Percentiles rank a stretch among this genome's conserved stretches.
Conservation (phyloP, 2,888 invertebrate species). For the Drosophila sordidapex region DNA sequence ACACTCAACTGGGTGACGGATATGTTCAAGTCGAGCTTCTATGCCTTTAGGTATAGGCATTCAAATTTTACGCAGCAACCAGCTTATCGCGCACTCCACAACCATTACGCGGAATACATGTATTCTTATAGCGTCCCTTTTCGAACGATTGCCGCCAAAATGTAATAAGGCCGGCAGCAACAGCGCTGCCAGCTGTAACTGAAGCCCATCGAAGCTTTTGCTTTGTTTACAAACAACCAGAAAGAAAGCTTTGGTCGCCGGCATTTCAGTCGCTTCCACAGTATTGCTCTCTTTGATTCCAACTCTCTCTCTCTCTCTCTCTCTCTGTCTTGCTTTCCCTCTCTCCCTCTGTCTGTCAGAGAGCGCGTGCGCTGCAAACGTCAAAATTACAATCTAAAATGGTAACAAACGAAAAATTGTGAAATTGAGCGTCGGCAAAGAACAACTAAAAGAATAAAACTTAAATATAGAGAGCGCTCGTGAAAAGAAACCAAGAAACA, state of each 20-base stretch:
- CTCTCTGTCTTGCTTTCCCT: conserved; percentile 1
- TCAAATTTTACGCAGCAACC: not conserved
- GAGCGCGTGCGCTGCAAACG: conserved; percentile 72
- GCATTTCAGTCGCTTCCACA: conserved; percentile 37
- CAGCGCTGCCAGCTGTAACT: conserved; percentile 41
- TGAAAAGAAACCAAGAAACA: conserved; percentile 4
- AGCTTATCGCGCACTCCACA: not conserved
- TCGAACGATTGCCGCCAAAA: conserved; percentile 51
- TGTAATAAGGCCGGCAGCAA: conserved; percentile 1
- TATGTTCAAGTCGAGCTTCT: not conserved
- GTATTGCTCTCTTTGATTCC: not conserved
- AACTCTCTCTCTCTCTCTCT: not conserved
- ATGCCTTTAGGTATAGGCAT: not conserved
- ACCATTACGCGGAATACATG: not conserved
- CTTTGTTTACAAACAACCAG: conserved; percentile 70
- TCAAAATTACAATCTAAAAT: conserved; percentile 73
- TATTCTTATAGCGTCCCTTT: not conserved
- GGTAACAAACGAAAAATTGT: conserved; percentile 67
- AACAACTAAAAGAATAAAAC: conserved; percentile 21
- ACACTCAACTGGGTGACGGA: not conserved
- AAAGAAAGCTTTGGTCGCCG: conserved; percentile 58
- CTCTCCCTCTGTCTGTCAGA: conserved; percentile 10
- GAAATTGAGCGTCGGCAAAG: conserved; percentile 29
- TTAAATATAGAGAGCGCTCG: conserved; percentile 24
- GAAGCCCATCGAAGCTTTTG: conserved; percentile 25